Evolutionary conservation across 2,113 vertebrate species (phyloP).

Genomic region (Paedocypris sp.): DNA sequence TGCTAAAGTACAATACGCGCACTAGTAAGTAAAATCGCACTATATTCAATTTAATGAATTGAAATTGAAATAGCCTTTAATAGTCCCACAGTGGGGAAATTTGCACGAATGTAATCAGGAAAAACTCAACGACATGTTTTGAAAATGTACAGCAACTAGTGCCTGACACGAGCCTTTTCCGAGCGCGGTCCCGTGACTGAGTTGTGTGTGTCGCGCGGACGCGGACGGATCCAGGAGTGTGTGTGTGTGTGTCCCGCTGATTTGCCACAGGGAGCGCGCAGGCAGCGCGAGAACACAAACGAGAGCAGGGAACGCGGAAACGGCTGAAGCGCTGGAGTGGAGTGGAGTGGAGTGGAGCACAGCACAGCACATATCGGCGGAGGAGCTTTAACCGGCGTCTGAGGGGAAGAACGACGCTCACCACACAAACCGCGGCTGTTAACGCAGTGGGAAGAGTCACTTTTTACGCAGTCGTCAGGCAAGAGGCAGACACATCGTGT

Average conservation of each 20-base stretch:
- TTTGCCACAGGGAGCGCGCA: conserved; percentile 25
- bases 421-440: conserved; percentile 7
- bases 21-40: too few relatives aligned
- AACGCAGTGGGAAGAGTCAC: conserved; percentile 9
- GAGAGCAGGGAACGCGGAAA: conserved; percentile 41
- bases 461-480: conserved; percentile 24
- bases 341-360: too few relatives aligned
- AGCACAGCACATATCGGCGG: too few relatives aligned
- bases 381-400: conserved; percentile 33
- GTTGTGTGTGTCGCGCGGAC: conserved; percentile 23
- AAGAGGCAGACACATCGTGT: conserved; percentile 6
- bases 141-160: neutral
- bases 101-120: neutral
- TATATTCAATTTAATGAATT: too few relatives aligned
- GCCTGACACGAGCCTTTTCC: neutral
- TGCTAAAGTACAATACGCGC: too few relatives aligned
- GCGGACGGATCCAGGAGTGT: conserved; percentile 7
- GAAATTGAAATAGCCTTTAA: too few relatives aligned
- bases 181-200: conserved; percentile 14
- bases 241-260: neutral
- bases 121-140: neutral
- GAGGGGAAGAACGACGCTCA: conserved; percentile 31
- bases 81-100: too few relatives aligned
- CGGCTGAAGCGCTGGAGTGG: conserved; percentile 26
- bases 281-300: conserved; percentile 30